Conservation (phyloP, 2,888 invertebrate species). For the Timandra comae region DNA sequence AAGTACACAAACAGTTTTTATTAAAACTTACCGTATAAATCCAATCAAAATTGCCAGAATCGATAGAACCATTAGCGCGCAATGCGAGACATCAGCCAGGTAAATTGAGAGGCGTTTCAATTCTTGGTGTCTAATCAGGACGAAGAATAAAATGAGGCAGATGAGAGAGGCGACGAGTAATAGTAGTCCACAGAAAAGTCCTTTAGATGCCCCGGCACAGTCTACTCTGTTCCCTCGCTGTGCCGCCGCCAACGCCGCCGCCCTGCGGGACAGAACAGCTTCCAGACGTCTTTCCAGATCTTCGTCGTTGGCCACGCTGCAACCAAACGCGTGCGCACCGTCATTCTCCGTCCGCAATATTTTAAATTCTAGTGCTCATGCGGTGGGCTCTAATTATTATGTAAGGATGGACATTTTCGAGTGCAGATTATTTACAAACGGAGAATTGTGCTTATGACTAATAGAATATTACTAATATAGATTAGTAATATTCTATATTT, state of each 20-base stretch:
- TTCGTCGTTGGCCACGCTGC: slow-evolving; percentile 81
- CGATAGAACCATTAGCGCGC: slow-evolving; percentile 90
- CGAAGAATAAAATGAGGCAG: slow-evolving; percentile 96
- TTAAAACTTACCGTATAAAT: slow-evolving; percentile 84
- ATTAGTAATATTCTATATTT: too few relatives aligned
- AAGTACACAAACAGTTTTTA: slow-evolving; percentile 8
- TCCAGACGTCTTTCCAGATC: slow-evolving; percentile 92
- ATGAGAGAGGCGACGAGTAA: slow-evolving; percentile 93
- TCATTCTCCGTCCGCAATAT: slow-evolving; percentile 34
- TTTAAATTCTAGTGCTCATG: slow-evolving; percentile 11
- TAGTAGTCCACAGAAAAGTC: slow-evolving; percentile 93
- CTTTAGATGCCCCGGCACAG: slow-evolving; percentile 96
- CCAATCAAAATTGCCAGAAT: slow-evolving; percentile 93
- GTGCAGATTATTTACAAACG: too few relatives aligned
- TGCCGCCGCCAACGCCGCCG: slow-evolving; percentile 90
- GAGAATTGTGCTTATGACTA: too few relatives aligned
- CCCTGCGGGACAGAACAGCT: slow-evolving; percentile 90
- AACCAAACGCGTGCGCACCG: slow-evolving; percentile 65
- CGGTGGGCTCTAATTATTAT: background rate
- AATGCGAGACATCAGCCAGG: slow-evolving; percentile 93
- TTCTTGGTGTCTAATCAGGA: slow-evolving; percentile 90
- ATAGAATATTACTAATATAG: too few relatives aligned
- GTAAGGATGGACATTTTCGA: too few relatives aligned
- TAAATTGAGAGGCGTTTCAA: slow-evolving; percentile 91
- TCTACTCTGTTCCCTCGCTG: slow-evolving; percentile 90